These are phyloP conservation scores for Melanerpes formicivorus DNA, from an alignment of 2,113 vertebrate species.

Conservation along the genomic window DNA sequence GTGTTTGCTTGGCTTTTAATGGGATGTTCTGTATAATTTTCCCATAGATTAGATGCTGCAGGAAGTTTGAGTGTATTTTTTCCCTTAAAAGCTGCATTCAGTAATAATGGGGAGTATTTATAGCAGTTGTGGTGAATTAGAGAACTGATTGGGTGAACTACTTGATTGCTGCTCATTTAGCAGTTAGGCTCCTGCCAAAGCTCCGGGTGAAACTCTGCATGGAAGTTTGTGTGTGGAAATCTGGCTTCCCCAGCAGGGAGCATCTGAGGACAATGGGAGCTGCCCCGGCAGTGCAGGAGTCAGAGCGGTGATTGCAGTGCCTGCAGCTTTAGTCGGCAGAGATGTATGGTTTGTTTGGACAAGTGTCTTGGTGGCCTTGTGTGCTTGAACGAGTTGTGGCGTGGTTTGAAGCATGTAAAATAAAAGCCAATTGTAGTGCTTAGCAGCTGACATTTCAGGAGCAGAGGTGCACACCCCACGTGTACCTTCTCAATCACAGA, in stretches of 20 bases:
- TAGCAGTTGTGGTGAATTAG: conserved; percentile 56
- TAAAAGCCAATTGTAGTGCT: neutral
- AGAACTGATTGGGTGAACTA: conserved; percentile 37
- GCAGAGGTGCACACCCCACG: neutral
- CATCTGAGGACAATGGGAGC: neutral
- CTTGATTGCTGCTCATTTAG: conserved; percentile 55
- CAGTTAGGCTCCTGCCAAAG: neutral
- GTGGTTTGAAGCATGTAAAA: neutral
- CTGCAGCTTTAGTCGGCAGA: neutral
- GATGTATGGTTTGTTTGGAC: neutral
- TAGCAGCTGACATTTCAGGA: neutral
- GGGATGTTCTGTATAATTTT: conserved; percentile 61
- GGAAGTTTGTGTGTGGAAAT: neutral
- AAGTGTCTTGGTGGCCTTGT: accelerated
- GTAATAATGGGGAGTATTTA: conserved; percentile 50
- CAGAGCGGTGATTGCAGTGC: neutral
- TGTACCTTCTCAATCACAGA: neutral
- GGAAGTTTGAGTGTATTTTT: conserved; percentile 48
- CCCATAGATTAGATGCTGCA: conserved; percentile 37
- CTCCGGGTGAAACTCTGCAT: neutral
- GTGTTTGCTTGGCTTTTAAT: conserved; percentile 52
- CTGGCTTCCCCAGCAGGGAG: neutral
- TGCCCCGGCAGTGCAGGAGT: neutral
- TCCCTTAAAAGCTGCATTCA: conserved; percentile 21
- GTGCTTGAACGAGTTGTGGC: neutral